Evolutionary conservation across 2,113 vertebrate genomes (phyloP).

Genomic region (Hypanus sabinus): DNA sequence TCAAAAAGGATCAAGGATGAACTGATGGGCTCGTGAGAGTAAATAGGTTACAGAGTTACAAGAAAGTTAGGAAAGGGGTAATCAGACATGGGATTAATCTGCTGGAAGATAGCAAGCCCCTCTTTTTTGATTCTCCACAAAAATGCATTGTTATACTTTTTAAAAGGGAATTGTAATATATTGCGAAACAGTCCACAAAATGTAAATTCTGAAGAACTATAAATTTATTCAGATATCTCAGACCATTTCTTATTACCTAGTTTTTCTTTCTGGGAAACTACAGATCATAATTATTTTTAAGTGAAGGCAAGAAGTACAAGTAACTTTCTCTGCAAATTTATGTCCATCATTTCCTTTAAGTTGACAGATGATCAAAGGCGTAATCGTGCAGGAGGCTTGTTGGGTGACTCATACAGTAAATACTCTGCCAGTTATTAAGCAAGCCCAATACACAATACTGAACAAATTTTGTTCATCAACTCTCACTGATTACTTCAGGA

Average conservation of each 20-base stretch:
- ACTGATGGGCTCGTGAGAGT: too few species aligned
- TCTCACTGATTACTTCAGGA: not conserved
- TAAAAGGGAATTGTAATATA: not conserved
- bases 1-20: too few species aligned
- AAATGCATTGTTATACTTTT: not conserved
- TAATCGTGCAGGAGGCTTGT: not conserved
- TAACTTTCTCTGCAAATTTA: not conserved
- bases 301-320: not conserved
- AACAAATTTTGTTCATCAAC: not conserved
- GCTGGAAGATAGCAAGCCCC: too few species aligned
- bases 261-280: not conserved
- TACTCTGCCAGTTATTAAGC: not conserved
- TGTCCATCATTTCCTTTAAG: not conserved
- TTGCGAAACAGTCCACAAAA: not conserved
- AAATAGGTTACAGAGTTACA: too few species aligned
- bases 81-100: too few species aligned
- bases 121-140: not conserved
- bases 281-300: not conserved
- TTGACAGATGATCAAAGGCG: not conserved
- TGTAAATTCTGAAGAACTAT: not conserved
- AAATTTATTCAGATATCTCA: not conserved
- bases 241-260: not conserved
- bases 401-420: not conserved
- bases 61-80: too few species aligned
- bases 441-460: not conserved